Base-by-base conservation (phyloP, 2,113 vertebrate genomes). In the Geococcyx californianus region DNA sequence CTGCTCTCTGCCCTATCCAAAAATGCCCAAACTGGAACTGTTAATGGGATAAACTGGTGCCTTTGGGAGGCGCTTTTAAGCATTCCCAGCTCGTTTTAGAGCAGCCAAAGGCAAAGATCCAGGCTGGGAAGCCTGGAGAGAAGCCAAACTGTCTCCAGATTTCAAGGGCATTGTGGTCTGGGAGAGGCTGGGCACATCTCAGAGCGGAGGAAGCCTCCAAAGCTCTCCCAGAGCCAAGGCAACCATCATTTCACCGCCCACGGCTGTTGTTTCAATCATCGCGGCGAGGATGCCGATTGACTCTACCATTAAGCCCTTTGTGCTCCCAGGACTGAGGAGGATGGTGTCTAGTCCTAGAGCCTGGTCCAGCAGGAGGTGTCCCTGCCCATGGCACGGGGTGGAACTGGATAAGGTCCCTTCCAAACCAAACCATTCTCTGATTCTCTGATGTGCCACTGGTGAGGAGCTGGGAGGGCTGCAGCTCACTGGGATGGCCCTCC, bases 51-150 rank as follows among this genome's bases (percentile, higher is more conserved):
- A n/a, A 45, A 47, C 18, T 11, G 3, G 20, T n/a, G 45, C 13
- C 14, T 26, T 38, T 9, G 31, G 25, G n/a, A 40, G 21, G 4
- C 21, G 26, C 2, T 29, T 59, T 59, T 45, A 67, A 36, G 28
- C 18, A 17, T 38, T n/a, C 1, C 0, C 34, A 17, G 29, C 3
- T 14, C 1, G 1, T 11, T 75, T 29, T 45, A 25, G 62, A 21
- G 47, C n/a, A 55, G 20, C 13, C 9, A 1, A 34, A 47, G n/a
- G 55, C 63, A 11, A 63, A 29, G 49, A 55, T 25, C 16, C 24
- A 23, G 36, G 17, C n/a, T 3, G 3, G 28, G n/a, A 25, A 54
- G 5, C 60, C 11, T 2, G 55, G 26, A 28, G 26, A 36, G 76
- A 66, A 21, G 47, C 44, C 44, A 33, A 26, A 56, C 13, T 13